Evolutionary conservation across 2,888 invertebrate species (phyloP), one percentile per base, ranked within the genome.

Genomic region (Lathronympha strigana): DNA sequence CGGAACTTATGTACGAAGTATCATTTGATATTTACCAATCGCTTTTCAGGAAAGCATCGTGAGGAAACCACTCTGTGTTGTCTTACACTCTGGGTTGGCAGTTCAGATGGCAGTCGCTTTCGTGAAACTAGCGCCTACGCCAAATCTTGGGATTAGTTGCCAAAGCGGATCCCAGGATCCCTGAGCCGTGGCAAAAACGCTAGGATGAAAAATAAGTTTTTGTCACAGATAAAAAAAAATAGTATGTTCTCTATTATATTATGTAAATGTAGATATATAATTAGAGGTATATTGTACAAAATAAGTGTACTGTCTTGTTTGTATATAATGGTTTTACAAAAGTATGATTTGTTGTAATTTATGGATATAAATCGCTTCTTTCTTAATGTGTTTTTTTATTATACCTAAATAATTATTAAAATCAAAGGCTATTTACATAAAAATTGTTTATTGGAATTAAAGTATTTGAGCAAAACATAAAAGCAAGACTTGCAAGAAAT

Each of bases 321-420:
- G 55, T 55, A 55, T 55, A 55, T 55, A 55, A 28, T 55, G 55
- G 55, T 43, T 55, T 55, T 43, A 38, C 11, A 54, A 25, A 38
- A 25, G 17, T 43, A 13, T 28, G 25, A 43, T 55, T 6, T 55
- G 40, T 55, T 55, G 55, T 55, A 55, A 13, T 38, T 51, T 54
- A 50, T 53, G 8, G 19, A 33, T 36, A 47, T 47, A 55, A 43
- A 55, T 55, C 28, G 55, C 55, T 55, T 55, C 25, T 28, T 28
- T 11, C 17, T 55, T n/a, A n/a, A 38, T 50, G 25, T 21, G 2
- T 54, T 25, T 38, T 23, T 28, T 31, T 25, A 4, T 49, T 21
- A 2, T 13, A 21, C 11, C 11, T 13, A 8, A 40, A 4, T 9
- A 43, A 17, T 0, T 1, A 51, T 33, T n/a, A 19, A 50, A 31